Base-by-base conservation (phyloP, 1,140 invertebrate species). In the Lineus longissimus region DNA sequence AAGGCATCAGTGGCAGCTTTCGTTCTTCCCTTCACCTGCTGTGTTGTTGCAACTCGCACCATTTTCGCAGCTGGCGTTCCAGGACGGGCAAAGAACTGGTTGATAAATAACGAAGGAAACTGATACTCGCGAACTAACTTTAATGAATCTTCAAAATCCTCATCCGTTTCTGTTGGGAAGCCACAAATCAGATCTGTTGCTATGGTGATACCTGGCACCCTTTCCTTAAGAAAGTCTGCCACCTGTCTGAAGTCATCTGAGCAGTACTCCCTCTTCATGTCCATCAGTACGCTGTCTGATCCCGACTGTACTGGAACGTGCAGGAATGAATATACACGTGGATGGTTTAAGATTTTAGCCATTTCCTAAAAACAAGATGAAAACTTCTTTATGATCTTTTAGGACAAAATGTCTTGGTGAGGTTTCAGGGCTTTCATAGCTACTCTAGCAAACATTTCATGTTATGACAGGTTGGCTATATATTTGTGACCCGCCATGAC, bases 161-260 rank as follows among this genome's bases (percentile, higher is more conserved):
- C 77, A 23, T 91, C 88, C 0, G 92, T 97, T 85, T 99, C 97
- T 2, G 93, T 97, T 0, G 97, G 97, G 82, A 98, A 99, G 0
- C 96, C 97, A 82, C 95, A 98, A 73, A 99, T 99, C 36, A 99
- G 91, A 80, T 99, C 97, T 0, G 97, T 99, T 0, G 94, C 95
- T 72, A 99, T 94, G 1, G 93, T 97, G 9, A 98, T 86, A 2
- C 88, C 88, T 0, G 90, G 89, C 2, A 95, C 91, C 70, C 85
- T 88, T 66, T 88, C 81, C 67, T 85, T 87, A 1, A 98, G 82
- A 74, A 88, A 95, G 73, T 97, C 86, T 0, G 97, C 93, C 1
- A 98, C 92, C 47, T 86, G 83, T 78, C 92, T 88, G 81, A 99
- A 99, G 71, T 99, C 94, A 0, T 85, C 86, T 31, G 89, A 80